A percentile compares a stretch with the other conserved stretches of the same genome.
These are phyloP conservation scores for Chaetoderma sp. DNA, from an alignment of 2,888 invertebrate species.

Conservation along the genomic window DNA sequence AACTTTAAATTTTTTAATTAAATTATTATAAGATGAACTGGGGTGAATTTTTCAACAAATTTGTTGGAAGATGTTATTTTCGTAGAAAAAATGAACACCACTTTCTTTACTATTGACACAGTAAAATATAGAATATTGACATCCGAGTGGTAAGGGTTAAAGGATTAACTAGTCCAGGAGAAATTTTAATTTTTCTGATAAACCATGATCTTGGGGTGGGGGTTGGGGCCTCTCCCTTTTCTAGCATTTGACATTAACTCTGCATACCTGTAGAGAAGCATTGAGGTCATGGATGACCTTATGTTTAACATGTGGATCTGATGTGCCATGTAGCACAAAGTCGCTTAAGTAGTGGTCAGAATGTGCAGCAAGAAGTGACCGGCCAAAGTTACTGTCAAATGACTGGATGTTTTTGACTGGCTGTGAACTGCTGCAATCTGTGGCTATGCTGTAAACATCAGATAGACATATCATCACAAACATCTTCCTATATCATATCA, in stretches of 20 bases:
- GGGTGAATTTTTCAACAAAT: too few species aligned
- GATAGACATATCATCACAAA: background rate
- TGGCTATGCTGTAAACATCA: background rate
- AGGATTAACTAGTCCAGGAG: too few species aligned
- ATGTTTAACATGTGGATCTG: conserved; percentile 55
- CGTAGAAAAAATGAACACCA: too few species aligned
- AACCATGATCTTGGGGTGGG: too few species aligned
- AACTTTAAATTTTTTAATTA: too few species aligned
- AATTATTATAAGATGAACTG: too few species aligned
- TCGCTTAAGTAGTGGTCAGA: conserved; percentile 68
- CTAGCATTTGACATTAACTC: background rate
- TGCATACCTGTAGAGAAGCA: conserved; percentile 58
- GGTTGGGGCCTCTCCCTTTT: too few species aligned
- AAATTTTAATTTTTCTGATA: too few species aligned
- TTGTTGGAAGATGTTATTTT: too few species aligned
- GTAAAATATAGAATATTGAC: too few species aligned
- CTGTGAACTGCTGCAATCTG: conserved; percentile 6
- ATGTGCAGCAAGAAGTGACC: conserved; percentile 67
- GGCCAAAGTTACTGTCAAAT: conserved; percentile 67
- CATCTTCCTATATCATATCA: background rate
- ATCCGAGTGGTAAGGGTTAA: too few species aligned
- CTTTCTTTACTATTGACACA: too few species aligned
- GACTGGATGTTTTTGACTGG: conserved; percentile 37
- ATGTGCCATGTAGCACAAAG: conserved; percentile 70
- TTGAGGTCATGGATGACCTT: conserved; percentile 64